phyloP scores from a whole-genome alignment of 2,797 vertebrate genomes.

The Kryptopterus vitreolus region DNA sequence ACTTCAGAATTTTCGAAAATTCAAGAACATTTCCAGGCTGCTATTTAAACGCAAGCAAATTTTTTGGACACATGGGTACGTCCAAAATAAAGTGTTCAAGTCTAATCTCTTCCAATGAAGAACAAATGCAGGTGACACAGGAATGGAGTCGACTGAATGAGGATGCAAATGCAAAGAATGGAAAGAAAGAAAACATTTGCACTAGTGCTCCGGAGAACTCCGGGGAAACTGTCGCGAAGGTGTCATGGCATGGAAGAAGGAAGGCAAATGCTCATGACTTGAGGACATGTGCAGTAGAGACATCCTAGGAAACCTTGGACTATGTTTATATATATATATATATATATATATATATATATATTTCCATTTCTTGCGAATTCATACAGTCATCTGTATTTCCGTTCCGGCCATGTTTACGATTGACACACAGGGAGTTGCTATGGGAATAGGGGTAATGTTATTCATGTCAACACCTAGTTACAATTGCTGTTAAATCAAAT shows the following conservation, averaged over 20 bases:
- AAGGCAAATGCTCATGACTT: neutral
- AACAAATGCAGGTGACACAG: neutral
- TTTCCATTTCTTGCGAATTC: neutral
- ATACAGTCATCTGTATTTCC: neutral
- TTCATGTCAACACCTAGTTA: conserved; percentile 12
- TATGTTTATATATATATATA: neutral
- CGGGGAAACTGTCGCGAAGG: neutral
- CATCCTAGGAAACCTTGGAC: neutral
- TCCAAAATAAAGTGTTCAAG: neutral
- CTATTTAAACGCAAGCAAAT: neutral
- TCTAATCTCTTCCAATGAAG: too few relatives aligned
- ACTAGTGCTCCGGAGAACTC: neutral
- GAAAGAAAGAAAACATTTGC: neutral
- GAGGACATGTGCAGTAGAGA: neutral
- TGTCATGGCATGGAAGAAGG: neutral
- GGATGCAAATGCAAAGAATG: neutral
- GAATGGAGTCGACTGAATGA: too few relatives aligned
- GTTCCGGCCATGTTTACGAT: neutral
- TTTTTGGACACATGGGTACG: neutral
- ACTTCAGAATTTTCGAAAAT: too few relatives aligned
- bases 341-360: neutral
- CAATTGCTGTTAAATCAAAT: neutral
- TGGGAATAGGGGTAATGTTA: neutral
- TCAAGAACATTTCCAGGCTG: neutral
- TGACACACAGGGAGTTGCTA: neutral